Evolutionary conservation across 2,888 invertebrate species (phyloP).

Genomic region (Carterocephalus palaemon): DNA sequence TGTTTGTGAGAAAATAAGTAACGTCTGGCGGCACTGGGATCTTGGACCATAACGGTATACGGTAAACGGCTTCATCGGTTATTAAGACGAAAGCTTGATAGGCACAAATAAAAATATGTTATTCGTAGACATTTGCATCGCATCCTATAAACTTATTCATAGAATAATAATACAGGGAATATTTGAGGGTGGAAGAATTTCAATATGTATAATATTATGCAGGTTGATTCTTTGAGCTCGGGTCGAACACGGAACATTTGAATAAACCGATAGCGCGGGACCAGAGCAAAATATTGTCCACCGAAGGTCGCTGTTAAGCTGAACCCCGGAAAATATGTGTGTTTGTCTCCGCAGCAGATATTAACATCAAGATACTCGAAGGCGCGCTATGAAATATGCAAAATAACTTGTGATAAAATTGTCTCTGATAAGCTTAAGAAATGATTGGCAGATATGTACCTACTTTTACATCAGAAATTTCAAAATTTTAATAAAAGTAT

Average conservation of each 20-base stretch:
- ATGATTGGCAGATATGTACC: neutral
- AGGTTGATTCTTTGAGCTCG: conserved; percentile 75
- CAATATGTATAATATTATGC: conserved; percentile 77
- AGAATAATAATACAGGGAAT: conserved; percentile 64
- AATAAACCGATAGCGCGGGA: conserved; percentile 73
- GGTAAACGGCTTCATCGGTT: no score
- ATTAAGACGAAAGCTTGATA: conserved; percentile 26
- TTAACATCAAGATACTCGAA: conserved; percentile 54
- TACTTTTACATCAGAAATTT: no score
- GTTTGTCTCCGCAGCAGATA: conserved; percentile 57
- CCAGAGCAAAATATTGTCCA: conserved; percentile 72
- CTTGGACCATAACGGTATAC: no score
- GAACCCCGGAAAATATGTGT: conserved; percentile 52
- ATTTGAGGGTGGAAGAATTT: conserved; percentile 69
- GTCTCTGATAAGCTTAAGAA: neutral
- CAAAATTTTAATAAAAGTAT: no score
- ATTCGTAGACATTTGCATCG: conserved; percentile 27
- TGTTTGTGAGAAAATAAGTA: no score
- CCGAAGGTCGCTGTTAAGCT: conserved; percentile 62
- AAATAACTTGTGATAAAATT: neutral
- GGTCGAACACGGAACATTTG: conserved; percentile 73
- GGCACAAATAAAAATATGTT: conserved; percentile 19
- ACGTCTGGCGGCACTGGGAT: no score
- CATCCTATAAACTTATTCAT: conserved; percentile 48
- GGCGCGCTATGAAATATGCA: conserved; percentile 12